These are phyloP conservation scores for Arvicanthis niloticus DNA, from an alignment of 2,113 vertebrate species.

Conservation along the genomic window DNA sequence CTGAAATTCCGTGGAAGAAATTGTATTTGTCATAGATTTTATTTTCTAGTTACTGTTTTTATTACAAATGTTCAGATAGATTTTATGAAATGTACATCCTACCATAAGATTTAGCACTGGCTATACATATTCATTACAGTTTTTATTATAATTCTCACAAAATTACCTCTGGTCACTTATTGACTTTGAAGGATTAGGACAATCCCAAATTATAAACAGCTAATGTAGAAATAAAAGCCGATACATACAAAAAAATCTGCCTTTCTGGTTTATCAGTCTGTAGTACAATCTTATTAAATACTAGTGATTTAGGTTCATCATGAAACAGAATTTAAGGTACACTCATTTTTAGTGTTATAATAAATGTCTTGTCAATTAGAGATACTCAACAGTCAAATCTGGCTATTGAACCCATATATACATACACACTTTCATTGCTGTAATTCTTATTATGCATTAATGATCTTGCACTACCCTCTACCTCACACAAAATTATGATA, in stretches of 20 bases:
- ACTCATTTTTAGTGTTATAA: slow-evolving; percentile 17
- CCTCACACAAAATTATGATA: neutral
- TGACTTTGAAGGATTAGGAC: slow-evolving; percentile 43
- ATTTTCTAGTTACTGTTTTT: slow-evolving; percentile 49
- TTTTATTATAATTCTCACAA: slow-evolving; percentile 59
- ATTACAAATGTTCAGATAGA: slow-evolving; percentile 56
- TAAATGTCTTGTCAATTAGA: slow-evolving; percentile 37
- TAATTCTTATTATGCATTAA: slow-evolving; percentile 60
- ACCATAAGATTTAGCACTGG: slow-evolving; percentile 54
- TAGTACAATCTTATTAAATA: slow-evolving; percentile 43
- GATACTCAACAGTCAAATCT: slow-evolving; percentile 49
- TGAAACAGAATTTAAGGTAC: slow-evolving; percentile 37
- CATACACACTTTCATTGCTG: neutral
- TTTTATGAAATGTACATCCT: slow-evolving; percentile 49
- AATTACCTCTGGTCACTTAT: slow-evolving; percentile 53
- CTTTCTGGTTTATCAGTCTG: neutral
- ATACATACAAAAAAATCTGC: neutral
- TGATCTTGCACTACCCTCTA: neutral
- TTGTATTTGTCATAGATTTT: neutral
- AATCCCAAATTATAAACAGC: slow-evolving; percentile 31
- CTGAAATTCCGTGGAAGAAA: slow-evolving; percentile 47
- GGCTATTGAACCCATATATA: neutral
- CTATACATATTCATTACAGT: slow-evolving; percentile 26
- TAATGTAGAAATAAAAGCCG: slow-evolving; percentile 33
- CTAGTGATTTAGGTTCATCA: slow-evolving; percentile 52